These are phyloP conservation scores for Muscina levida DNA, from an alignment of 2,888 invertebrate genomes.

Conservation along the genomic window DNA sequence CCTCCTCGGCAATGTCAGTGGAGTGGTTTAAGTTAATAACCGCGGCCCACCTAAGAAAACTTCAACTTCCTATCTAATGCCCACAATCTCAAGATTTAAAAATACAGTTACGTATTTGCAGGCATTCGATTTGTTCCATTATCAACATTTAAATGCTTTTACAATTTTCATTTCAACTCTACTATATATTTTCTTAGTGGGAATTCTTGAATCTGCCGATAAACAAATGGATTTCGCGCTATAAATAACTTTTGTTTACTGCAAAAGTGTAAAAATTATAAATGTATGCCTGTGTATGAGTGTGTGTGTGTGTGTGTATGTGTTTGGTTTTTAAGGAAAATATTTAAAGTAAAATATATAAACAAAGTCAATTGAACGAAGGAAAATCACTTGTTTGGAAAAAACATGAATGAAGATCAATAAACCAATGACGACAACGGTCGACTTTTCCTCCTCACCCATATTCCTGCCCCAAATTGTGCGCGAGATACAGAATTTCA, in stretches of 20 bases:
- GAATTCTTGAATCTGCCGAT: conserved; percentile 5
- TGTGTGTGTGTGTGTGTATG: too few species aligned
- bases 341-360: conserved; percentile 12
- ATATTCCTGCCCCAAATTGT: not conserved
- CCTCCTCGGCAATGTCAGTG: too few species aligned
- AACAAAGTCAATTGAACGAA: conserved; percentile 14
- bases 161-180: conserved; percentile 4
- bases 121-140: too few species aligned
- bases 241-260: conserved; percentile 36
- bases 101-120: too few species aligned
- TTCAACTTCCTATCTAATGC: too few species aligned
- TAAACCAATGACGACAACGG: conserved; percentile 14
- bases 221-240: conserved; percentile 1
- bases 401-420: conserved; percentile 6
- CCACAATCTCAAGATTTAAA: too few species aligned
- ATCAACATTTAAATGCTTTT: too few species aligned
- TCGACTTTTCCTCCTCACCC: not conserved
- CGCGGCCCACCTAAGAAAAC: too few species aligned
- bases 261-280: conserved; percentile 11
- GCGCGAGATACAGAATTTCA: not conserved
- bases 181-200: not conserved
- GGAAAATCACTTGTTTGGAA: too few species aligned
- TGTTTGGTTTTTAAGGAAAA: not conserved
- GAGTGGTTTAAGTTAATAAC: too few species aligned
- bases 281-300: too few species aligned